Percentiles rank a stretch among this genome's conserved stretches.
phyloP scores from a whole-genome alignment of 2,888 invertebrate genomes.

The Hedya salicella region DNA sequence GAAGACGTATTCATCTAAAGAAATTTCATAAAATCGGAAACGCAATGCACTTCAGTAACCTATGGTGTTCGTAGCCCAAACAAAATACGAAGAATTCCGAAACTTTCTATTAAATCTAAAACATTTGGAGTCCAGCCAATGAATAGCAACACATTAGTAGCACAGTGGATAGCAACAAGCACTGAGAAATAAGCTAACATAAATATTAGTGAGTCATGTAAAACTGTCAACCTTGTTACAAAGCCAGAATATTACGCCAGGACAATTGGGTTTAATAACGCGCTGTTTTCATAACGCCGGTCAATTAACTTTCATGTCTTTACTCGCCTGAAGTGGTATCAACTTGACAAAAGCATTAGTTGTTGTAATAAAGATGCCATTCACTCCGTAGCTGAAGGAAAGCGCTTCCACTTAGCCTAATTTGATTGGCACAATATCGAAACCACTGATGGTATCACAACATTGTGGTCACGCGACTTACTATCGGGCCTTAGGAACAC shows the following conservation, averaged over 20 bases:
- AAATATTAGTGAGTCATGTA: conserved; percentile 35
- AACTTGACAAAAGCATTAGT: conserved; percentile 42
- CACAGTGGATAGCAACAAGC: conserved; percentile 37
- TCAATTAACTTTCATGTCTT: conserved; percentile 42
- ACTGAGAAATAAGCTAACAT: conserved; percentile 53
- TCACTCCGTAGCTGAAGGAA: conserved; percentile 45
- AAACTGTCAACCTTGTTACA: conserved; percentile 30
- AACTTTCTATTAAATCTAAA: conserved; percentile 56
- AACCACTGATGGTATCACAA: conserved; percentile 44
- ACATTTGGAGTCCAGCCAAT: conserved; percentile 64
- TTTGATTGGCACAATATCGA: conserved; percentile 51
- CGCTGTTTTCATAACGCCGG: conserved; percentile 29
- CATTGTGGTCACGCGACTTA: conserved; percentile 47
- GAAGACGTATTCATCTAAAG: background rate
- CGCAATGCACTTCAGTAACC: conserved; percentile 16
- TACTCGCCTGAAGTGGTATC: conserved; percentile 33
- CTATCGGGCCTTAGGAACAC: conserved; percentile 26
- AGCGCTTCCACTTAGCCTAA: conserved; percentile 56
- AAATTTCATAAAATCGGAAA: conserved; percentile 4
- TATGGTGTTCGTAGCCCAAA: conserved; percentile 17
- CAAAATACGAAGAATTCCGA: conserved; percentile 47
- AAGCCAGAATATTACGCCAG: conserved; percentile 15
- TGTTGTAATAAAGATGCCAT: conserved; percentile 46
- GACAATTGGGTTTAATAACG: conserved; percentile 29
- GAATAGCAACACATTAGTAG: too few species aligned